Evolutionary conservation across 2,113 vertebrate genomes (phyloP).

Genomic region (Cyprinodon variegatus): DNA sequence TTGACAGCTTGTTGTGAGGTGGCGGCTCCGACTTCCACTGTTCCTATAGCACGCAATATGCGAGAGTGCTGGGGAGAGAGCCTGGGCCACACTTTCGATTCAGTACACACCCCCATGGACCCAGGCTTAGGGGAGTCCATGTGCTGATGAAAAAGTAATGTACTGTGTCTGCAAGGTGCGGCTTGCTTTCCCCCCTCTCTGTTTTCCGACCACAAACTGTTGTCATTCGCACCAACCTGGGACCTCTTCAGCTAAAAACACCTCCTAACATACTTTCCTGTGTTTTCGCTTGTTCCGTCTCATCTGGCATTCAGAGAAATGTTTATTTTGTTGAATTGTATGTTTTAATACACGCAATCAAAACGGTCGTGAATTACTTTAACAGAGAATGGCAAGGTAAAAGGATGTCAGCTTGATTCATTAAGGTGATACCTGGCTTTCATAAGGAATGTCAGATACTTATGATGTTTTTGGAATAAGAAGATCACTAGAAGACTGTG

Average conservation of each 20-base stretch:
- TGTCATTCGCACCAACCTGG: slow-evolving; percentile 56
- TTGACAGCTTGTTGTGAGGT: slow-evolving; percentile 51
- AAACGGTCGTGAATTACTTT: neutral
- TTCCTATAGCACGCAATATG: slow-evolving; percentile 66
- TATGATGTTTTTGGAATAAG: no score
- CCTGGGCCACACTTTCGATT: slow-evolving; percentile 71
- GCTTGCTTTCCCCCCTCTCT: slow-evolving; percentile 59
- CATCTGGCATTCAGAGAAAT: slow-evolving; percentile 4
- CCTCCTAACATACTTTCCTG: slow-evolving; percentile 42
- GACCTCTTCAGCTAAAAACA: slow-evolving; percentile 66
- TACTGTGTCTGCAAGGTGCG: slow-evolving; percentile 78
- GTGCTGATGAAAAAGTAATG: slow-evolving; percentile 84
- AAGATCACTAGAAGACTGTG: no score
- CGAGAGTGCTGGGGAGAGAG: slow-evolving; percentile 58
- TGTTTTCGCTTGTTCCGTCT: slow-evolving; percentile 22
- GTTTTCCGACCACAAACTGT: slow-evolving; percentile 61
- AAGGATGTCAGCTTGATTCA: neutral
- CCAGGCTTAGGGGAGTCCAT: slow-evolving; percentile 75
- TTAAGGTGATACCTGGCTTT: neutral
- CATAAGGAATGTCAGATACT: neutral
- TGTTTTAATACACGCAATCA: slow-evolving; percentile 9
- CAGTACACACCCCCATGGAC: slow-evolving; percentile 69
- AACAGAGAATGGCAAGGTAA: neutral
- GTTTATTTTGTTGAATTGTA: neutral
- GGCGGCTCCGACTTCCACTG: slow-evolving; percentile 34